phyloP scores from a whole-genome alignment of 1,140 invertebrate species.

The Pteromalus puparum region DNA sequence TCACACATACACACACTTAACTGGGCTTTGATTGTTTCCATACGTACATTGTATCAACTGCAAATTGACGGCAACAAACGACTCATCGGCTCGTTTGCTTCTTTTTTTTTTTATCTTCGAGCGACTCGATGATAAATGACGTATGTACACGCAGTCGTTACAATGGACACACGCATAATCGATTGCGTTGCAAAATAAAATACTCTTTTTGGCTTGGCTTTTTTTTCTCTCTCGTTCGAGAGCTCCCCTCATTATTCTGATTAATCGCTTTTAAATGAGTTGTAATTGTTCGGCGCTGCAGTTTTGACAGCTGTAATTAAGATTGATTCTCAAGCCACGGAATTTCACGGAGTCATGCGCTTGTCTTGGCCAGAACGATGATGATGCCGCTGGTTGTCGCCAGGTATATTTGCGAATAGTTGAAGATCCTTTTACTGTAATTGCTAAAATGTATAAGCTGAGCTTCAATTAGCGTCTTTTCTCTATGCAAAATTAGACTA shows the following conservation, averaged over 20 bases:
- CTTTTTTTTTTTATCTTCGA: background rate
- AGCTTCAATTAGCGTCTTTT: background rate
- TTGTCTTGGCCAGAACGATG: background rate
- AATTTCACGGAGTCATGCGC: background rate
- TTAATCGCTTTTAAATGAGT: conserved; percentile 46
- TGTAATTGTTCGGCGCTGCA: conserved; percentile 15
- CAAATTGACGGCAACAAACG: background rate
- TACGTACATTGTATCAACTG: background rate
- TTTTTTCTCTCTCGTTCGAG: background rate
- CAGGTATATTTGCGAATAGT: background rate
- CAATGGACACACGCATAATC: background rate
- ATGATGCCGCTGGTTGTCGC: background rate
- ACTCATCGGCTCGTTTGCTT: background rate
- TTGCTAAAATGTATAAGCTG: background rate
- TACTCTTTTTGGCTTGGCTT: background rate
- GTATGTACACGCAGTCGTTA: background rate
- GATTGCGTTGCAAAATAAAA: background rate
- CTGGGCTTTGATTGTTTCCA: background rate
- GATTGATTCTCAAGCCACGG: conserved; percentile 38
- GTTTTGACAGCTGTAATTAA: conserved; percentile 31
- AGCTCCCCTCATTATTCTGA: conserved; percentile 16
- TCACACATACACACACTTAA: background rate
- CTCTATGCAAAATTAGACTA: background rate
- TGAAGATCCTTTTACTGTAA: background rate
- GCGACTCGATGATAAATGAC: conserved; percentile 11